A percentile compares a stretch with the other conserved stretches of the same genome.
Conservation (phyloP, 2,888 invertebrate species). For the Galerucella pusilla region DNA sequence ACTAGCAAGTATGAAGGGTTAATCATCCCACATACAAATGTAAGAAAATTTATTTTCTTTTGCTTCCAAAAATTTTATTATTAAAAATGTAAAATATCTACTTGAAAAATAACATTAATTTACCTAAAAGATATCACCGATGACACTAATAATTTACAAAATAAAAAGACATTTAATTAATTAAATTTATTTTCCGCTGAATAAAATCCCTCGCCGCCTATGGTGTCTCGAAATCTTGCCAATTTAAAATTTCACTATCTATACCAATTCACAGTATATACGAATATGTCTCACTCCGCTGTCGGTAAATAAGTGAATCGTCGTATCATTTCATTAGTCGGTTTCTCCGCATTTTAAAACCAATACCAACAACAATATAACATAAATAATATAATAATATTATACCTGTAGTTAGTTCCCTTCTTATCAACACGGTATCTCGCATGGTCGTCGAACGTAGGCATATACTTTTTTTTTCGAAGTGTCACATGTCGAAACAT, state of each 20-base stretch:
- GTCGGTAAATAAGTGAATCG: slow-evolving; percentile 35
- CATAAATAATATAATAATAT: slow-evolving; percentile 7
- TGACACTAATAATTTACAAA: too few species aligned
- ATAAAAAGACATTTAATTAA: not conserved
- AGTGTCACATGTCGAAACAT: slow-evolving; percentile 52
- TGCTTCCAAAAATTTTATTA: too few species aligned
- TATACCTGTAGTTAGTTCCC: slow-evolving; percentile 39
- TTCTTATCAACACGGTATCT: slow-evolving; percentile 41
- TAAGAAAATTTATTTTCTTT: too few species aligned
- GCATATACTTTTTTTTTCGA: slow-evolving; percentile 47
- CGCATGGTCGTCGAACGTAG: slow-evolving; percentile 47
- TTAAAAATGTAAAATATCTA: too few species aligned
- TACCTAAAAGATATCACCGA: too few species aligned
- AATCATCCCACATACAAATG: too few species aligned
- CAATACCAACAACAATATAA: slow-evolving; percentile 7
- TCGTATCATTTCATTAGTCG: slow-evolving; percentile 29
- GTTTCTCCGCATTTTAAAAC: slow-evolving; percentile 24
- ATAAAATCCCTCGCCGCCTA: slow-evolving; percentile 9
- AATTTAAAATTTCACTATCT: slow-evolving; percentile 40
- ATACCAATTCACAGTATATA: slow-evolving; percentile 32
- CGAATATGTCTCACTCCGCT: slow-evolving; percentile 30
- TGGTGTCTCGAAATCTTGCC: slow-evolving; percentile 36
- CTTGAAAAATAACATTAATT: too few species aligned
- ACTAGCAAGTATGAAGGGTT: too few species aligned
- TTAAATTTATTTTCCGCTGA: slow-evolving; percentile 6